Conservation (phyloP, 2,888 invertebrate species). For the Dorcus parallelipipedus region DNA sequence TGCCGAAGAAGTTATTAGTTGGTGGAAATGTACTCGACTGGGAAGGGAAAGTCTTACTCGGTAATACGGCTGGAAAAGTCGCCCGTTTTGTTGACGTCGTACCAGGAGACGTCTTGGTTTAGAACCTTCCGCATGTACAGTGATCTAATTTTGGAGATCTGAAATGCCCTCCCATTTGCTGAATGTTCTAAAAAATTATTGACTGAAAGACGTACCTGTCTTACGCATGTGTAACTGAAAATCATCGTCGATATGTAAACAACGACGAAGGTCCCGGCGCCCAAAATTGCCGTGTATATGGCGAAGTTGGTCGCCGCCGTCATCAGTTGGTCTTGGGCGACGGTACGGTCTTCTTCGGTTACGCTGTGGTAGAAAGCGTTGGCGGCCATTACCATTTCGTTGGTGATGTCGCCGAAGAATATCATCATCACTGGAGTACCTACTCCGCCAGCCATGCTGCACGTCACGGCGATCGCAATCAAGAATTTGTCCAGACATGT, state of each 20-base stretch:
- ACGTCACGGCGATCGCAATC: slow-evolving; percentile 56
- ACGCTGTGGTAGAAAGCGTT: not conserved
- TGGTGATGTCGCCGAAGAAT: slow-evolving; percentile 61
- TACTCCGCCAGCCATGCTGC: slow-evolving; percentile 57
- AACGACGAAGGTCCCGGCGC: slow-evolving; percentile 56
- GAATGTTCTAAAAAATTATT: not conserved
- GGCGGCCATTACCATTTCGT: slow-evolving; percentile 54
- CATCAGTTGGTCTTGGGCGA: slow-evolving; percentile 47
- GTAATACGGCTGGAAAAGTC: slow-evolving; percentile 73
- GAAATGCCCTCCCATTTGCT: slow-evolving; percentile 20
- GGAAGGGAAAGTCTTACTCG: slow-evolving; percentile 54
- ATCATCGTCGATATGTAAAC: slow-evolving; percentile 62
- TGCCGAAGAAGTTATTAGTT: slow-evolving; percentile 36
- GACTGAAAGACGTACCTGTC: slow-evolving; percentile 53
- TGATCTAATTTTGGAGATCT: slow-evolving; percentile 63
- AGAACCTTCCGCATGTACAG: slow-evolving; percentile 64
- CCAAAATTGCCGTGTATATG: slow-evolving; percentile 59
- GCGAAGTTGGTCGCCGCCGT: slow-evolving; percentile 55
- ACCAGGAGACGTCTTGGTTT: slow-evolving; percentile 74
- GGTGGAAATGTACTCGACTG: too few relatives aligned
- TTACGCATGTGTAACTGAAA: slow-evolving; percentile 68
- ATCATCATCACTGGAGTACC: slow-evolving; percentile 65
- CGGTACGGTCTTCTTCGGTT: slow-evolving; percentile 29
- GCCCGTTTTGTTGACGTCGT: slow-evolving; percentile 67
- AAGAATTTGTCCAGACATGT: slow-evolving; percentile 55